Conservation (phyloP, 1,140 invertebrate species). For the Venturia canescens region DNA sequence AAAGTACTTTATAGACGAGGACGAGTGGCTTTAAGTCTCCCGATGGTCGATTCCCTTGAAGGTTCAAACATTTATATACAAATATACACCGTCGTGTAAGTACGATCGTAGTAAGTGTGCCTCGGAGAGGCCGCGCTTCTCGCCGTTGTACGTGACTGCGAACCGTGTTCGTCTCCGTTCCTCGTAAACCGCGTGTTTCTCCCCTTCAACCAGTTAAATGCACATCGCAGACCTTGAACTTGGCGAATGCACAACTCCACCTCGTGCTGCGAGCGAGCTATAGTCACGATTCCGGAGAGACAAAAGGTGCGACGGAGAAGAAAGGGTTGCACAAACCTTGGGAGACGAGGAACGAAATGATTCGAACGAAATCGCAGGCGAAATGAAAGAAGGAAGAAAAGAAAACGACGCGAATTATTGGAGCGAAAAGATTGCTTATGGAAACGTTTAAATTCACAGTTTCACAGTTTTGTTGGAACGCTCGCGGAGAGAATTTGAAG, state of each 20-base stretch:
- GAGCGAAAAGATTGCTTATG: too few relatives aligned
- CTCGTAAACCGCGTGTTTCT: slow-evolving; percentile 20
- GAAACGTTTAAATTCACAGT: too few relatives aligned
- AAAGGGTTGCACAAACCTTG: neutral
- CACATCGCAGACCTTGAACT: slow-evolving; percentile 45
- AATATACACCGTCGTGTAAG: neutral
- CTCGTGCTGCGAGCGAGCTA: neutral
- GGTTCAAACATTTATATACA: neutral
- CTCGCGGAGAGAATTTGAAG: too few relatives aligned
- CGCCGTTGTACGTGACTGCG: slow-evolving; percentile 24
- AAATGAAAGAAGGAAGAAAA: too few relatives aligned
- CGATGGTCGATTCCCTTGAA: slow-evolving; percentile 37
- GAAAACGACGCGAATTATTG: too few relatives aligned
- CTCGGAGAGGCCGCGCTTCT: neutral
- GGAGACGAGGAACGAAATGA: too few relatives aligned
- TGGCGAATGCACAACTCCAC: neutral
- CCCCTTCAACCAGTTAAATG: slow-evolving; percentile 33
- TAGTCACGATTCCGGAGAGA: neutral
- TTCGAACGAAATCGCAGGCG: too few relatives aligned
- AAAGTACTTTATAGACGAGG: neutral
- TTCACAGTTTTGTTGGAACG: too few relatives aligned
- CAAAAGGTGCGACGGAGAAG: neutral
- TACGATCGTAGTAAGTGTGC: neutral
- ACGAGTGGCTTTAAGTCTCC: slow-evolving; percentile 27
- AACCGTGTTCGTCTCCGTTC: slow-evolving; percentile 16